Evolutionary conservation across 2,113 vertebrate species (phyloP), one percentile per base, ranked within the genome.

Genomic region (Phalacrocorax brasilianus): DNA sequence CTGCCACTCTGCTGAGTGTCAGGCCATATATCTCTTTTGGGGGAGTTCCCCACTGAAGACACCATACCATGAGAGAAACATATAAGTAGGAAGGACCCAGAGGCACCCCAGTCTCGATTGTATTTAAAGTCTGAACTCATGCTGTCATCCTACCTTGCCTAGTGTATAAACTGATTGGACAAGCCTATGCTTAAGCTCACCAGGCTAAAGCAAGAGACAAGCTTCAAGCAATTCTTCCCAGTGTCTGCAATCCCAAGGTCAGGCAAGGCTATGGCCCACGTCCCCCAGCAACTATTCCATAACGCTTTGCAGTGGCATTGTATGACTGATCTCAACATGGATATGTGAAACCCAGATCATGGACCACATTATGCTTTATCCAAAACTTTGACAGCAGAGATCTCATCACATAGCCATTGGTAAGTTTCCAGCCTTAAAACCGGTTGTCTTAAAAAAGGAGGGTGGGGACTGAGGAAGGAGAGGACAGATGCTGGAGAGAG

Each of bases 1-100:
- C 67, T 65, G 84, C 76, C 83, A 85, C 73, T 79, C 85, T 78
- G 45, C 53, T 76, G 63, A 85, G 42, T 44, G 77, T 84, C 87
- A 95, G 77, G 66, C 91, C 55, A 58, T 94, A 82, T 45, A 94
- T 95, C 93, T 95, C 62, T 80, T 78, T 9, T n/a, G 30, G 40
- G 77, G 87, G 77, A 94, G 78, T 27, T 91, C 53, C 78, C 47
- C 53, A 20, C 33, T 50, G 38, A 82, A 91, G 59, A 91, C 91
- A 30, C 23, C 61, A 23, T 49, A 65, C 30, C 71, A 93, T 53
- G n/a, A 2, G 5, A 96, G 91, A 91, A 82, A 27, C 11, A 58
- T 7, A 2, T 23, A 73, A 68, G 66, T 3, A 73, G 59, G 71
- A 50, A 94, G 28, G 55, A 83, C 63, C 70, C 71, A 22, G 78